Conservation (phyloP, 1,140 invertebrate species). For the Lepeophtheirus salmonis region DNA sequence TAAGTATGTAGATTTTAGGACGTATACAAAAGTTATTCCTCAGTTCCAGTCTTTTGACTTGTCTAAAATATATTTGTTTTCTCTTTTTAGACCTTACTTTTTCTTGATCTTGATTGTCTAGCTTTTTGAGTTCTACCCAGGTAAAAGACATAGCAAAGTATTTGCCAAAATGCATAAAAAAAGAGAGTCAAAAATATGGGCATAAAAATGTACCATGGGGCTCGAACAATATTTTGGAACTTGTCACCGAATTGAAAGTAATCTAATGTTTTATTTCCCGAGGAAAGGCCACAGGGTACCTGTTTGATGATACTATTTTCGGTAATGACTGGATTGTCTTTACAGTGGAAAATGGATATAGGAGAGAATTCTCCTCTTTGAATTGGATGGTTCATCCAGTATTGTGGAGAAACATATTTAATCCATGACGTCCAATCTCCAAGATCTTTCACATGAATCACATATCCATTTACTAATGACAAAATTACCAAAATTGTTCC, state of each 20-base stretch:
- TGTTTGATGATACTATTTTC: conserved; percentile 21
- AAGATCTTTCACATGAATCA: conserved; percentile 48
- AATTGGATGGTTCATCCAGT: conserved; percentile 49
- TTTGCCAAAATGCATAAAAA: neutral
- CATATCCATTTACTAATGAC: conserved; percentile 44
- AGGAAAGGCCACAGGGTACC: conserved; percentile 21
- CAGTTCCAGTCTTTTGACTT: too few species aligned
- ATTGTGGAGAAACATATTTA: conserved; percentile 45
- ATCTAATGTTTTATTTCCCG: conserved; percentile 20
- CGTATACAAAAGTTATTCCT: too few species aligned
- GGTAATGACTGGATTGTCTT: conserved; percentile 22
- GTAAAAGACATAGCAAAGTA: neutral
- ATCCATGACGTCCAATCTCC: conserved; percentile 43
- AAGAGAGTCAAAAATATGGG: conserved; percentile 1
- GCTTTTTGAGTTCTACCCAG: conserved; percentile 3
- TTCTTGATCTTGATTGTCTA: neutral
- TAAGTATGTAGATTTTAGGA: too few species aligned
- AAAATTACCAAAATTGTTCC: conserved; percentile 42
- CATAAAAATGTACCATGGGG: neutral
- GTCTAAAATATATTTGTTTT: too few species aligned
- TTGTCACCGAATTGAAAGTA: conserved; percentile 21
- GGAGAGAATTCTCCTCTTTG: conserved; percentile 41
- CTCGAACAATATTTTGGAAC: neutral
- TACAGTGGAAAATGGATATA: conserved; percentile 20
- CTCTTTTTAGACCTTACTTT: neutral